phyloP scores from a whole-genome alignment of 2,888 invertebrate species.

The Chloromyia formosa region DNA sequence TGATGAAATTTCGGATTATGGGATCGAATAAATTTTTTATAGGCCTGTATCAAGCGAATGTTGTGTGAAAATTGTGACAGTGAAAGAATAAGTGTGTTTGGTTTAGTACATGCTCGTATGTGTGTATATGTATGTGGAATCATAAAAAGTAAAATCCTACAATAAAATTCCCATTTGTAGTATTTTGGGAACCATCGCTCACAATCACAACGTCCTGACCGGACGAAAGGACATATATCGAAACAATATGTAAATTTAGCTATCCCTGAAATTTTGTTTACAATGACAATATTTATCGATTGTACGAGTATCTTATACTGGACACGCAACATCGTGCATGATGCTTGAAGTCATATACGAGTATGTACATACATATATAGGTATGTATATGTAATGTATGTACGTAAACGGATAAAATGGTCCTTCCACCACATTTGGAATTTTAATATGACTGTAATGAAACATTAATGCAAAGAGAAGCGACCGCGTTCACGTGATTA shows the following conservation, averaged over 20 bases:
- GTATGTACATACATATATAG: no score
- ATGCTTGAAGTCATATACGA: no score
- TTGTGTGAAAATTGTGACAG: conserved; percentile 8
- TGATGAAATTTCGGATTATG: conserved; percentile 33
- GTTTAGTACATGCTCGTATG: no score
- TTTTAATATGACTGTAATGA: not conserved
- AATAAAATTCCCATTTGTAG: conserved; percentile 14
- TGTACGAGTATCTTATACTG: not conserved
- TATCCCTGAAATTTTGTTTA: conserved; percentile 8
- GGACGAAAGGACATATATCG: conserved; percentile 6
- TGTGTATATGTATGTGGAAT: not conserved
- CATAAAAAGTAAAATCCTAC: conserved; percentile 11
- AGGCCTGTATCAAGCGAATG: conserved; percentile 16
- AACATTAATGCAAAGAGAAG: not conserved
- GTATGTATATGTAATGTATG: not conserved
- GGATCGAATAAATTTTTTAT: conserved; percentile 34
- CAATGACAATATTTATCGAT: conserved; percentile 35
- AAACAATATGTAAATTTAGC: conserved; percentile 30
- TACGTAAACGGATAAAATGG: not conserved
- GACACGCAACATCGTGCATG: no score
- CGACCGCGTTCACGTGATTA: not conserved
- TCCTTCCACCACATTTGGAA: not conserved
- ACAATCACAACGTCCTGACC: not conserved
- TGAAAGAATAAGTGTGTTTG: not conserved
- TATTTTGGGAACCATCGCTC: not conserved